Evolutionary conservation across 2,888 invertebrate species (phyloP), one percentile per base, ranked within the genome.

Genomic region (Dioctria rufipes): DNA sequence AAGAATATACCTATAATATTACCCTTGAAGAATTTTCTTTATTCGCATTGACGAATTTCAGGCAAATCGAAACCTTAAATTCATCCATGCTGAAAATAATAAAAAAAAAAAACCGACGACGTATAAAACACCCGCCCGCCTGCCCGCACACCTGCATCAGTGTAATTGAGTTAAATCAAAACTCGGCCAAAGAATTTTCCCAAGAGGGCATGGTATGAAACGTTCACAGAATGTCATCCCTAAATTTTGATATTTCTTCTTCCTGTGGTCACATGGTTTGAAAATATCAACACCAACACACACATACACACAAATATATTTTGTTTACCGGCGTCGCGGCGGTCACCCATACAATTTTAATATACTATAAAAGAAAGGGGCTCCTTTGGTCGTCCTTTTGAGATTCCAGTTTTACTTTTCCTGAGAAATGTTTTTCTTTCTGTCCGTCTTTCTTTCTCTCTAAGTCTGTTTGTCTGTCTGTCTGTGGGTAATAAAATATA

Each of bases 131-230:
- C 73, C 58, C 54, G 42, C 73, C 39, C 13, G 51, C 73, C 60
- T 73, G 73, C 73, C 58, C 54, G 60, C 73, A 58, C 13, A 69
- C 73, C 60, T 73, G 73, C 60, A 9, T 3, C 42, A 13, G 25
- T 75, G n/a, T 75, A 75, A 13, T 13, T 13, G 13, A 60, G 75
- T 46, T 75, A 46, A 63, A 63, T 77, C 37, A 63, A 63, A 77
- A 77, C 49, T 63, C 77, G 77, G 63, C 51, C 77, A 77, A 77
- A 77, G 63, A 49, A n/a, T 66, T 66, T 73, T 46, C 77, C 61
- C 61, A 63, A 77, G 77, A 77, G 77, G 46, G 40, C 43, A 60
- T 13, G 63, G 54, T 13, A 60, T 13, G 63, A 60, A 63, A 37
- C 40, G 46, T 43, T 61, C 46, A 43, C 25, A 49, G 49, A 54